A percentile compares a stretch with the other conserved stretches of the same genome.
phyloP scores from a whole-genome alignment of 2,888 invertebrate genomes.

The Mycalesis mineus region DNA sequence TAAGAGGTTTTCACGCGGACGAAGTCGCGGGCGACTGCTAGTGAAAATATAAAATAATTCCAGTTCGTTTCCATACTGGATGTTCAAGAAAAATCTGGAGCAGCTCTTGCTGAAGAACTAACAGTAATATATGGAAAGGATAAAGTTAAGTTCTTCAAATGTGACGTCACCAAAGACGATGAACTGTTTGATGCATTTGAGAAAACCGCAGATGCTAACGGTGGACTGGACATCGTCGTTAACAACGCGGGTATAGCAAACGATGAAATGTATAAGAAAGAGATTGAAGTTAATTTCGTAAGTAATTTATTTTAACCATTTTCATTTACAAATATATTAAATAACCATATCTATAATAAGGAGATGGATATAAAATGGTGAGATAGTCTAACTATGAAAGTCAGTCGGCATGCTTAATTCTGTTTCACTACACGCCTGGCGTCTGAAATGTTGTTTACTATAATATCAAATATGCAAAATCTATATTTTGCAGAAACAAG shows the following conservation, averaged over 20 bases:
- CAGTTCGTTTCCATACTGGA: constrained; percentile 41
- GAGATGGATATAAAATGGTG: too few species aligned
- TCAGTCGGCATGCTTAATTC: too few species aligned
- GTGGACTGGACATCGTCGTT: constrained; percentile 41
- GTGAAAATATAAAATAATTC: too few species aligned
- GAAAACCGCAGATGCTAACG: constrained; percentile 30
- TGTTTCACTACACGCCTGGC: too few species aligned
- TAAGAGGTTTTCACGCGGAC: too few species aligned
- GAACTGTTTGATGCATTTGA: constrained; percentile 37
- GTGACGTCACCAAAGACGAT: constrained; percentile 43
- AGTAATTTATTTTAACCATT: constrained; percentile 18
- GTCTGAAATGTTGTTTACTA: too few species aligned
- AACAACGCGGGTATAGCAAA: constrained; percentile 48
- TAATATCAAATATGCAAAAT: too few species aligned
- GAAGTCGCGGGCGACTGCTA: too few species aligned
- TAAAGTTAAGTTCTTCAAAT: constrained; percentile 42
- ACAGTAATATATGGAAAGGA: constrained; percentile 33
- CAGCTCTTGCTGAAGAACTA: constrained; percentile 36
- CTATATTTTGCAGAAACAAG: too few species aligned
- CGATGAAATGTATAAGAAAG: constrained; percentile 37
- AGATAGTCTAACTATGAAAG: too few species aligned
- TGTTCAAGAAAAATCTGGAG: constrained; percentile 37
- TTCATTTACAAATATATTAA: too few species aligned
- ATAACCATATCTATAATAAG: too few species aligned
- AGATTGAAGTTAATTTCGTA: constrained; percentile 43